Conservation (phyloP, 2,888 invertebrate genomes). For the Nephrotoma flavescens region DNA sequence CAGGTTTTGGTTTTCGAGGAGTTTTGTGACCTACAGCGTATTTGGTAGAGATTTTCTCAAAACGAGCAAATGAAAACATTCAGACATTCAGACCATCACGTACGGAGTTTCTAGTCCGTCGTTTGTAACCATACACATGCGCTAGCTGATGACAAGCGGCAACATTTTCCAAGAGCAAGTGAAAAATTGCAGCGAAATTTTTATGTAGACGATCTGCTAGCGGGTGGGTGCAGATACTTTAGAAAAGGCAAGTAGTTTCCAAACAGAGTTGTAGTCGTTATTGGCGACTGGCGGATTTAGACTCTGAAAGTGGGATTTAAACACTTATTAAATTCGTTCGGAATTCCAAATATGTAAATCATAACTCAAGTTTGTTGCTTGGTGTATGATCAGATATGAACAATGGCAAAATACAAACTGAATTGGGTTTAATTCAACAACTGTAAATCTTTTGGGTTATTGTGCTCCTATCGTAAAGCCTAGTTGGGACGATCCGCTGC, state of each 20-base stretch:
- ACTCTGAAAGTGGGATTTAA: conserved; percentile 5
- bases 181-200: conserved; percentile 12
- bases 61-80: background rate
- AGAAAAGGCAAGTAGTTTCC: conserved; percentile 9
- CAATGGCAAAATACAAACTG: too few species aligned
- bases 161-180: conserved; percentile 13
- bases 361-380: background rate
- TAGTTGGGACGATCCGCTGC: too few species aligned
- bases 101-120: conserved; percentile 12
- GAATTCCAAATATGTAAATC: background rate
- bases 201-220: conserved; percentile 16
- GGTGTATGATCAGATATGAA: background rate
- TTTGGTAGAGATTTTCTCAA: conserved; percentile 6
- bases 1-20: background rate
- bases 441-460: background rate
- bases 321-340: background rate
- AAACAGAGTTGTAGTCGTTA: conserved; percentile 8
- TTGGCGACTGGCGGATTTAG: conserved; percentile 10
- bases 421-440: background rate
- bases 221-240: too few species aligned
- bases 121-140: conserved; percentile 8
- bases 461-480: background rate
- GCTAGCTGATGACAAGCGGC: conserved; percentile 13
- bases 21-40: conserved; percentile 6
- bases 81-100: conserved; percentile 10